Evolutionary conservation across 1,140 invertebrate genomes (phyloP), one percentile per base, ranked within the genome.

Genomic region (Euglossa dilemma): DNA sequence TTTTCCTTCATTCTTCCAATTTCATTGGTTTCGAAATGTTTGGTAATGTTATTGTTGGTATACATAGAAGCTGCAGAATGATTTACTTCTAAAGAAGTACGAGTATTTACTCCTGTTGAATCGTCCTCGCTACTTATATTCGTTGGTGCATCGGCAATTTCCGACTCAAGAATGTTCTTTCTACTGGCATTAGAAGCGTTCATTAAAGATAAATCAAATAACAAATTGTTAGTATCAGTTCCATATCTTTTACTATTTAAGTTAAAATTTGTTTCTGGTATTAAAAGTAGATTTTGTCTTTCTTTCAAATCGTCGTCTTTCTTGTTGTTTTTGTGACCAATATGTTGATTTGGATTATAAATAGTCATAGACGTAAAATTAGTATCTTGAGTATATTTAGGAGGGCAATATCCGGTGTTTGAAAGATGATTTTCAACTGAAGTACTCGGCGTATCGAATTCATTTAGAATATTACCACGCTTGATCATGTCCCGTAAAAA

Each of bases 131-230:
- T 36, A 16, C n/a, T 14, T 20, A 11, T 9, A 11, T 57, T 54
- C 4, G 3, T 59, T 6, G 1, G 6, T 56, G 11, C 28, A 9
- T 14, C 28, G 8, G 8, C 7, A 0, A 9, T 11, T 50, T 79
- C 28, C 0, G 28, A 2, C 25, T 63, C 69, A 20, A 23, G 23
- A 3, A 2, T 9, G 25, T 43, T 61, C 6, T 80, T 25, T 2
- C 25, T 16, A 8, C 4, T 7, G 0, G 6, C 11, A 25, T 20
- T n/a, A 2, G 14, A 6, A 0, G 5, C 0, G 2, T 18, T 25
- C 1, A 64, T 3, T 1, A 50, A 1, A 8, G 78, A 28, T 0
- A 54, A 6, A 23, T 23, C 50, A 23, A 80, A 74, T 8, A 74
- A 45, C 1, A 80, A 14, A n/a, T 63, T 20, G 1, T 47, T 7